Conservation (phyloP, 92 coral and sea anemone genomes). For the Plumapathes pennacea region DNA sequence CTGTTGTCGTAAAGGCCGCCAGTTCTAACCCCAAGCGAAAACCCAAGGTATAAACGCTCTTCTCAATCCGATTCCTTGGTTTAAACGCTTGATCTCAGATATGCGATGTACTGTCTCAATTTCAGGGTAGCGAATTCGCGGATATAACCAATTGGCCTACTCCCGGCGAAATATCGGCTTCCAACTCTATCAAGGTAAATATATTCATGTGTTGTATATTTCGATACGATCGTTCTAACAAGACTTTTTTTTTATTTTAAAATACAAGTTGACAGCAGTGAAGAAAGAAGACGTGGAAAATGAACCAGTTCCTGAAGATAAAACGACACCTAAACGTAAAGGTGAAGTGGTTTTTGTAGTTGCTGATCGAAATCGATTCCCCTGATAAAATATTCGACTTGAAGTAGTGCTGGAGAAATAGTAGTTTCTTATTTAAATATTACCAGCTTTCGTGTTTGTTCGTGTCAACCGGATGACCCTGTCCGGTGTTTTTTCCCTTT, state of each 20-base stretch:
- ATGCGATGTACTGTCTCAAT: constrained; percentile 6
- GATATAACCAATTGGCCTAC: constrained; percentile 98
- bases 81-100: constrained; percentile 8
- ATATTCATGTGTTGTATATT: constrained; percentile 3
- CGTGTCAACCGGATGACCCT: too few species aligned
- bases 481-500: too few species aligned
- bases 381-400: too few species aligned
- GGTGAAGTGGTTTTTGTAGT: constrained; percentile 46
- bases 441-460: too few species aligned
- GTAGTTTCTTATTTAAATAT: too few species aligned
- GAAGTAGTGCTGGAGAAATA: too few species aligned
- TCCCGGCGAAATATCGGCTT: constrained; percentile 83
- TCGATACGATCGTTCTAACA: neutral
- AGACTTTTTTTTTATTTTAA: neutral
- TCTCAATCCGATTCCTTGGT: constrained; percentile 9
- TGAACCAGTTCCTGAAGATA: constrained; percentile 66
- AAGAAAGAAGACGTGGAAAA: constrained; percentile 80
- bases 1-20: constrained; percentile 63
- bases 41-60: constrained; percentile 61
- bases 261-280: constrained; percentile 18
- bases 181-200: too few species aligned
- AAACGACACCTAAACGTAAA: constrained; percentile 87
- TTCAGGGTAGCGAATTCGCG: constrained; percentile 82
- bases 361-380: too few species aligned
- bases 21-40: constrained; percentile 59